Percentiles rank a stretch among this genome's conserved stretches.
Evolutionary conservation across 2,888 invertebrate species (phyloP).

Genomic region (Drosophila longiperda): DNA sequence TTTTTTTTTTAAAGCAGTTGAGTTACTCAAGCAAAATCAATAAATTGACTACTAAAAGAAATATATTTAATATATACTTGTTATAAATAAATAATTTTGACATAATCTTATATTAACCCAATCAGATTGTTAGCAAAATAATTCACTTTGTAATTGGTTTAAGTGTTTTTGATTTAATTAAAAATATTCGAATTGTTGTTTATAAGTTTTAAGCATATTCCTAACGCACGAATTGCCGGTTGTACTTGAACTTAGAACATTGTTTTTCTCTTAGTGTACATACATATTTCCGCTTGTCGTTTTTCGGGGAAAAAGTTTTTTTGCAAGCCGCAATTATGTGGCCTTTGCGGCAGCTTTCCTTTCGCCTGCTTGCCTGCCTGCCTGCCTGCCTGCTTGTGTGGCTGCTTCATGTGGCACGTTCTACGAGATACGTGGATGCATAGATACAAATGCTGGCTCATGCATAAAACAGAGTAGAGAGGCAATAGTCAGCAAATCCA

Average conservation of each 20-base stretch:
- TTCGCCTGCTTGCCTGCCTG: constrained; percentile 39
- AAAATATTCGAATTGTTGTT: background rate
- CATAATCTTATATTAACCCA: background rate
- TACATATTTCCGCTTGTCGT: constrained; percentile 44
- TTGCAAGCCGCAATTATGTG: constrained; percentile 66
- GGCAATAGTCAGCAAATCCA: constrained; percentile 16
- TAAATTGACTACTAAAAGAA: background rate
- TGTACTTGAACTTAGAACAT: background rate
- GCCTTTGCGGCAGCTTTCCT: constrained; percentile 66
- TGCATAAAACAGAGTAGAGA: constrained; percentile 44
- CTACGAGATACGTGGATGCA: constrained; percentile 34
- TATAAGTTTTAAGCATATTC: background rate
- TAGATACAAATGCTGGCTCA: constrained; percentile 45
- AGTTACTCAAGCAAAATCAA: background rate
- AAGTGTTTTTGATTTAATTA: background rate
- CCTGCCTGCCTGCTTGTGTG: constrained; percentile 23
- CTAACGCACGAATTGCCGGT: background rate
- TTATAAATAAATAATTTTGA: background rate
- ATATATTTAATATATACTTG: background rate
- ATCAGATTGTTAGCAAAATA: too few species aligned
- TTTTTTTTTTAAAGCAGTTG: too few species aligned
- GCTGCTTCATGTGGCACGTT: constrained; percentile 47
- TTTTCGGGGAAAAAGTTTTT: constrained; percentile 55
- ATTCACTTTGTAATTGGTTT: background rate
- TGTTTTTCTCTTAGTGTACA: background rate